phyloP scores from a whole-genome alignment of 1,140 invertebrate species.

The Anoplolepis gracilipes region DNA sequence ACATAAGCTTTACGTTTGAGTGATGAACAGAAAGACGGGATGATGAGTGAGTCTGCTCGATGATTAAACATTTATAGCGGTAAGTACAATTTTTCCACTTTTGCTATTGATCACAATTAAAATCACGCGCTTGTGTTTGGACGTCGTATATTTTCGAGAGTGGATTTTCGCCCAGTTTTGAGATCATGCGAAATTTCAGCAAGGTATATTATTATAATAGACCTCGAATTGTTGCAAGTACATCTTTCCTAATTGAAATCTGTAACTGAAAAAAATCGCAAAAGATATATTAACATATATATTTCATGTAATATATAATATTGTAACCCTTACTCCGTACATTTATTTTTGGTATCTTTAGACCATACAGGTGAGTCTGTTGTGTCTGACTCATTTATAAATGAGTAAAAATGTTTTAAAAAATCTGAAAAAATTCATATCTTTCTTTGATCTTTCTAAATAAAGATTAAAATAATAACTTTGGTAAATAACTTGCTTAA shows the following conservation, averaged over 20 bases:
- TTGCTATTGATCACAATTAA: constrained; percentile 27
- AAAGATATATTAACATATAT: constrained; percentile 10
- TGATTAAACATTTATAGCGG: not conserved
- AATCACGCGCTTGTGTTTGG: not conserved
- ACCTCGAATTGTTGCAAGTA: constrained; percentile 28
- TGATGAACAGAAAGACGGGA: constrained; percentile 1
- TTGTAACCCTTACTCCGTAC: no score
- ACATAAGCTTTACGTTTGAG: not conserved
- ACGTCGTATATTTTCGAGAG: not conserved
- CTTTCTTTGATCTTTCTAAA: no score
- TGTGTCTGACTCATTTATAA: no score
- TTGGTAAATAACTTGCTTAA: no score
- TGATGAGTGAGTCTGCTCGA: not conserved
- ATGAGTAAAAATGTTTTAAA: no score
- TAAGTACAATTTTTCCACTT: constrained; percentile 50
- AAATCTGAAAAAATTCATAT: no score
- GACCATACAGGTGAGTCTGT: no score
- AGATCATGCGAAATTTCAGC: constrained; percentile 64
- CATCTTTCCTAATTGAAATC: constrained; percentile 39
- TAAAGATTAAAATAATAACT: no score
- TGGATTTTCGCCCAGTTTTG: constrained; percentile 43
- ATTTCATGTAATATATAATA: not conserved
- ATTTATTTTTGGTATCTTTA: no score
- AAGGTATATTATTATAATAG: not conserved
- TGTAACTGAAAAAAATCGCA: constrained; percentile 46